Evolutionary conservation across 2,113 vertebrate genomes (phyloP).

Genomic region (Alexandromys fortis): DNA sequence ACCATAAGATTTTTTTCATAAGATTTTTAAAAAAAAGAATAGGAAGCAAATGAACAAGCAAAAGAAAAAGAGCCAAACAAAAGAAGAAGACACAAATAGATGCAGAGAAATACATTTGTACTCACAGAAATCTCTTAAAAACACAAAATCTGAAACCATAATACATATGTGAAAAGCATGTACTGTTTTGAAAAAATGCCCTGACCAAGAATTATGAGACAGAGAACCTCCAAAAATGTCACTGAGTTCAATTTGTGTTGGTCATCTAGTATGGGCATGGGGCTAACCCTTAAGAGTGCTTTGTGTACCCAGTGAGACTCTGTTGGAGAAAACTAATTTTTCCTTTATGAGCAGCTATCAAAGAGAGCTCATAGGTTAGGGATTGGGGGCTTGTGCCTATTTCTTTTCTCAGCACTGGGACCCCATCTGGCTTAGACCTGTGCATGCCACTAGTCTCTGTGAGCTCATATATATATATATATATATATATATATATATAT

Average conservation of each 20-base stretch:
- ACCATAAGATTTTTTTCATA: neutral
- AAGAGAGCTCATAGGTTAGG: neutral
- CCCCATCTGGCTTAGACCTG: neutral
- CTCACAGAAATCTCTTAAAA: neutral
- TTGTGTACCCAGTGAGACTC: neutral
- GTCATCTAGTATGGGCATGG: neutral
- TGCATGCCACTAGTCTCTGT: neutral
- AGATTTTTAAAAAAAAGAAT: neutral
- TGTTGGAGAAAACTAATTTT: neutral
- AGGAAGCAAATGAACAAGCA: neutral
- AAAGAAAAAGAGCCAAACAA: neutral
- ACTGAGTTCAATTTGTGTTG: neutral
- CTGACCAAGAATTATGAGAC: neutral
- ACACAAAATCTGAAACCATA: neutral
- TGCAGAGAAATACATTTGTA: neutral
- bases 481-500: neutral
- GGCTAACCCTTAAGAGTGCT: neutral
- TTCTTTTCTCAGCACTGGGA: neutral
- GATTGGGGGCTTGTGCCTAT: neutral
- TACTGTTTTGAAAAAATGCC: neutral
- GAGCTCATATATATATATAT: neutral
- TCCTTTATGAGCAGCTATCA: neutral
- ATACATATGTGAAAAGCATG: neutral
- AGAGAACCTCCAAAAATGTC: neutral
- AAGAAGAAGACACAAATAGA: neutral